Evolutionary conservation across 2,888 invertebrate genomes (phyloP).

Genomic region (Sesia bembeciformis): DNA sequence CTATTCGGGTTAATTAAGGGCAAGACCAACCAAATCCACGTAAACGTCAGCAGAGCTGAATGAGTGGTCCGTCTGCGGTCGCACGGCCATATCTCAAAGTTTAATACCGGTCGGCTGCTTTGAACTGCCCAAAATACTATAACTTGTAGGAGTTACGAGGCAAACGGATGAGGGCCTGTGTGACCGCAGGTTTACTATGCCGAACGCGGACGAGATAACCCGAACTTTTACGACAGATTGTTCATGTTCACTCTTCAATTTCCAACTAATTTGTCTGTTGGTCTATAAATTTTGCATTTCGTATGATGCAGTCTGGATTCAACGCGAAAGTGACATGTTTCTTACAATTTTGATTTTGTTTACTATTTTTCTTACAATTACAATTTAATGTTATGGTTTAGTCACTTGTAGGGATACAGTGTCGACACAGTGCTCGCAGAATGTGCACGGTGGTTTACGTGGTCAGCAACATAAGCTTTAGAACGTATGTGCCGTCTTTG

Average conservation of each 20-base stretch:
- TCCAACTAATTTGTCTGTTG: too few relatives aligned
- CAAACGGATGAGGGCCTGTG: constrained; percentile 28
- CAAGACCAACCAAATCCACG: not conserved
- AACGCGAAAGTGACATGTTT: too few relatives aligned
- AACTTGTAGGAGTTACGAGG: constrained; percentile 63
- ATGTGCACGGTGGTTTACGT: too few relatives aligned
- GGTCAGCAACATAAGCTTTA: too few relatives aligned
- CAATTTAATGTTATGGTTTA: too few relatives aligned
- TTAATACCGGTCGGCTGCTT: constrained; percentile 65
- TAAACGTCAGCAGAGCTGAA: not conserved
- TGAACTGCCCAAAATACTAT: constrained; percentile 68
- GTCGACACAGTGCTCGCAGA: too few relatives aligned
- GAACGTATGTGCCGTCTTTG: too few relatives aligned
- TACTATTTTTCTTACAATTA: too few relatives aligned
- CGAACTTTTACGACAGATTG: constrained; percentile 40
- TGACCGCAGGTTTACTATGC: constrained; percentile 41
- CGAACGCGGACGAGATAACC: constrained; percentile 1
- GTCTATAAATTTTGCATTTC: too few relatives aligned
- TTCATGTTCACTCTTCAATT: constrained; percentile 15
- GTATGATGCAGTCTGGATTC: too few relatives aligned
- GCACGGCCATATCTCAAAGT: constrained; percentile 60
- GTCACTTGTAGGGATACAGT: too few relatives aligned
- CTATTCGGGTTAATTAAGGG: not conserved
- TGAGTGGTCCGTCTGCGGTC: constrained; percentile 36
- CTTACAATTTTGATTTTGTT: too few relatives aligned